Percentiles rank a stretch among this genome's conserved stretches.
These are phyloP conservation scores for Celastrina argiolus DNA, from an alignment of 2,888 invertebrate genomes.

Conservation along the genomic window DNA sequence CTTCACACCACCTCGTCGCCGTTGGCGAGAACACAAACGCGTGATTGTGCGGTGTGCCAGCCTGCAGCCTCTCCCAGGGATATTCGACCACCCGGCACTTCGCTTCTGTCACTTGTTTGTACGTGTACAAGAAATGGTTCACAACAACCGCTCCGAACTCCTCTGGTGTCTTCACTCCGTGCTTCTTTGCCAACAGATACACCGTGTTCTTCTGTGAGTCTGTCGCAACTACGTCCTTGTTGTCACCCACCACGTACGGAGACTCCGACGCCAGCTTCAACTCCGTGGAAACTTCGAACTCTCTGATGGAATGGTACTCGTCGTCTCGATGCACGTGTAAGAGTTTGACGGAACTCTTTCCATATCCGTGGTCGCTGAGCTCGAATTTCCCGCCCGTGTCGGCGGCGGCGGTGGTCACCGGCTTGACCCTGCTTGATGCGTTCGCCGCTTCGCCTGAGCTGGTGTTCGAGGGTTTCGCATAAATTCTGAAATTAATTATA, in stretches of 20 bases:
- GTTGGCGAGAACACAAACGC: slow-evolving; percentile 85
- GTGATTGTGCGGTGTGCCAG: slow-evolving; percentile 81
- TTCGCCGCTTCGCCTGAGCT: slow-evolving; percentile 46
- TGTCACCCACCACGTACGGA: slow-evolving; percentile 86
- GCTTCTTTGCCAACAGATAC: slow-evolving; percentile 86
- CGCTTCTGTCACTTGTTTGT: slow-evolving; percentile 84
- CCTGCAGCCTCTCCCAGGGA: slow-evolving; percentile 85
- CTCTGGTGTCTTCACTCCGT: slow-evolving; percentile 86
- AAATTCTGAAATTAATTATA: slow-evolving; percentile 56
- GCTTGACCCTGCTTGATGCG: slow-evolving; percentile 29
- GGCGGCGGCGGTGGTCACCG: slow-evolving; percentile 56
- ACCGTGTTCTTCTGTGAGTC: slow-evolving; percentile 91
- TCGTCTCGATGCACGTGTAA: slow-evolving; percentile 84
- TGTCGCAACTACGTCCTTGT: slow-evolving; percentile 87
- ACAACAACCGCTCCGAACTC: slow-evolving; percentile 86
- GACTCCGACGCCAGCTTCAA: slow-evolving; percentile 82
- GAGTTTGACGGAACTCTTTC: slow-evolving; percentile 86
- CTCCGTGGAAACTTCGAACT: slow-evolving; percentile 84
- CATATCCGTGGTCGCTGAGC: slow-evolving; percentile 82
- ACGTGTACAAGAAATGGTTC: slow-evolving; percentile 85
- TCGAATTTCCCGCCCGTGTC: slow-evolving; percentile 76
- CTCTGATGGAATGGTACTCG: slow-evolving; percentile 82
- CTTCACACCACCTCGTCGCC: slow-evolving; percentile 82
- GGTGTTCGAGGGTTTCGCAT: slow-evolving; percentile 70
- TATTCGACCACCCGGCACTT: slow-evolving; percentile 84